phyloP scores from a whole-genome alignment of 2,113 vertebrate genomes.

The Pipa parva region DNA sequence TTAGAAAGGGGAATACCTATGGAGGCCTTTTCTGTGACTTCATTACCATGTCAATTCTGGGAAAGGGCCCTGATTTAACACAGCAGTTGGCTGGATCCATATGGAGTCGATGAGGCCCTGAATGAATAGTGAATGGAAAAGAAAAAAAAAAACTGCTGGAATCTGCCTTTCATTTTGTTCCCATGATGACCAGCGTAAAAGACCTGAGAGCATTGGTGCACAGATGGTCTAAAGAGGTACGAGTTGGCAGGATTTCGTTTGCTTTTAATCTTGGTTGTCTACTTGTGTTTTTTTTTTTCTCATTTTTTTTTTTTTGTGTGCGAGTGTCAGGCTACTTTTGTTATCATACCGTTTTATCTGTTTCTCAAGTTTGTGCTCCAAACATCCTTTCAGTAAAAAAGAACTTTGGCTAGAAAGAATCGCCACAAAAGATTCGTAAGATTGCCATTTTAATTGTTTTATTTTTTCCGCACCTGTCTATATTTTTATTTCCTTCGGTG shows the following conservation, averaged over 20 bases:
- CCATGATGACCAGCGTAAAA: conserved; percentile 86
- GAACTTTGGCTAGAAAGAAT: background rate
- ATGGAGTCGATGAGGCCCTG: conserved; percentile 81
- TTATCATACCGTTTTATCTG: background rate
- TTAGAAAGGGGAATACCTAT: conserved; percentile 64
- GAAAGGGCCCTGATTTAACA: conserved; percentile 76
- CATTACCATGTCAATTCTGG: conserved; percentile 94
- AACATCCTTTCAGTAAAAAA: background rate
- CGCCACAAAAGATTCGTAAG: background rate
- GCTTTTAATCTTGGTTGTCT: conserved; percentile 42
- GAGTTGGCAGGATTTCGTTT: conserved; percentile 54
- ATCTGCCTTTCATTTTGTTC: conserved; percentile 93
- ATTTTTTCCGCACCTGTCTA: no score
- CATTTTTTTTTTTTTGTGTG: conserved; percentile 22
- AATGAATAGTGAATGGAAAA: conserved; percentile 90
- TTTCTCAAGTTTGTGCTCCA: conserved; percentile 1
- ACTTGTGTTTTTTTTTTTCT: background rate
- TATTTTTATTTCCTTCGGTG: background rate
- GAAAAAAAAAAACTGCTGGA: conserved; percentile 83
- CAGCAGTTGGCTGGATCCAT: conserved; percentile 86
- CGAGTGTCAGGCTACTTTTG: conserved; percentile 18
- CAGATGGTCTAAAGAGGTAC: conserved; percentile 86
- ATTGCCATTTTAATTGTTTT: background rate
- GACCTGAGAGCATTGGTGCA: conserved; percentile 68
- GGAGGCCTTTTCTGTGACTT: conserved; percentile 71